Base-by-base conservation (phyloP, 1,140 invertebrate genomes). In the Diuraphis noxia region DNA sequence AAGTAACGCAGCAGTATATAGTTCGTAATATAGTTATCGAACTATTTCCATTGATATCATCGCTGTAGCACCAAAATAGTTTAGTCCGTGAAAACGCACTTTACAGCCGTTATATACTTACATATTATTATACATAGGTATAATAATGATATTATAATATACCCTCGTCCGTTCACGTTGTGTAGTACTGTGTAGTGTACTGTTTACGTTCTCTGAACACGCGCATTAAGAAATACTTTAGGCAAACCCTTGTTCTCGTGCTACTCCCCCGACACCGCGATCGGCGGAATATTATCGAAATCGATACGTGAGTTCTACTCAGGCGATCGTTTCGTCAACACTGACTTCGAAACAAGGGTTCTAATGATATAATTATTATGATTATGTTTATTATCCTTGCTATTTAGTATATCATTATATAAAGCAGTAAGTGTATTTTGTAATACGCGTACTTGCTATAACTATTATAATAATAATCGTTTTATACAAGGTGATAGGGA, bases 11-110 rank as follows among this genome's bases (percentile, higher is more conserved):
- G 56, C 56, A n/a, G 56, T n/a, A 63, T n/a, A 56, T 63, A 72
- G 30, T 72, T 72, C 13, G 30, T 72, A 72, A 72, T 72, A 72
- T 72, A 72, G 56, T 72, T 72, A 72, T 72, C 56, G 56, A 72
- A 72, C 56, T 72, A 72, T 72, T 72, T 72, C 56, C 56, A 72
- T 72, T 72, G 56, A 72, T 72, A 72, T 72, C 56, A 72, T 72
- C 56, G 30, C 30, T n/a, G 56, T 72, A 72, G n/a, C 56, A 17
- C n/a, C 17, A 72, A 72, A 72, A 72, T 72, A 72, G 56, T 72
- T 72, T 72, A 13, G 56, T n/a, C 56, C n/a, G 56, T n/a, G 56
- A 72, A 72, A 72, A 72, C n/a, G 13, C n/a, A 30, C 56, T 72
- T n/a, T 72, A 72, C 13, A 13, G 13, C 30, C 56, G 56, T 72